Evolutionary conservation across 2,888 invertebrate genomes (phyloP).

Genomic region (Cephus nigrinus): DNA sequence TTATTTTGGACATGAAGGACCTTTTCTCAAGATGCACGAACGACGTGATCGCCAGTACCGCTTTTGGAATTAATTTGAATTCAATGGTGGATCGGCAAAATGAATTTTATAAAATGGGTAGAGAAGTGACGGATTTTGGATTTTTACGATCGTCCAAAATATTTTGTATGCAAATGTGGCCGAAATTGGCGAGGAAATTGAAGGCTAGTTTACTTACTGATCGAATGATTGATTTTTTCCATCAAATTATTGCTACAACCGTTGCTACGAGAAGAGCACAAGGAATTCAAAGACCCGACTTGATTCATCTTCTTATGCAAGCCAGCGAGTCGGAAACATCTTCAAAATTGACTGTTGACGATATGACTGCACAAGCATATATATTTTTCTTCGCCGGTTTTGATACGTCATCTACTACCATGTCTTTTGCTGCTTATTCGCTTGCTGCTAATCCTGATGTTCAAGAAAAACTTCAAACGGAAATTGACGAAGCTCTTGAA

Average conservation of each 20-base stretch:
- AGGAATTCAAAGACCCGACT: slow-evolving; percentile 45
- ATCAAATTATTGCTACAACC: slow-evolving; percentile 29
- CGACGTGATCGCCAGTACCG: slow-evolving; percentile 52
- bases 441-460: slow-evolving; percentile 45
- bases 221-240: slow-evolving; percentile 33
- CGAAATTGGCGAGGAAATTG: slow-evolving; percentile 35
- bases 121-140: slow-evolving; percentile 27
- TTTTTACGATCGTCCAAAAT: slow-evolving; percentile 25
- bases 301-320: slow-evolving; percentile 55
- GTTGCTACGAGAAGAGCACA: slow-evolving; percentile 39
- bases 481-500: slow-evolving; percentile 51
- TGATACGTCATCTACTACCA: slow-evolving; percentile 45
- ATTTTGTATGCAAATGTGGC: slow-evolving; percentile 29
- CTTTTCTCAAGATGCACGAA: slow-evolving; percentile 42
- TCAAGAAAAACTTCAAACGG: slow-evolving; percentile 46
- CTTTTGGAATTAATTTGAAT: slow-evolving; percentile 51
- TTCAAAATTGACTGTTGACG: slow-evolving; percentile 45
- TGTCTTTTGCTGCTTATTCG: slow-evolving; percentile 49
- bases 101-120: slow-evolving; percentile 47
- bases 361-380: slow-evolving; percentile 68
- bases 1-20: slow-evolving; percentile 52
- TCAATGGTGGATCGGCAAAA: slow-evolving; percentile 50
- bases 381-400: slow-evolving; percentile 59
- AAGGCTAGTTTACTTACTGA: slow-evolving; percentile 22
- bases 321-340: slow-evolving; percentile 24